Conservation (phyloP, 2,888 invertebrate species). For the Tipula confusa region DNA sequence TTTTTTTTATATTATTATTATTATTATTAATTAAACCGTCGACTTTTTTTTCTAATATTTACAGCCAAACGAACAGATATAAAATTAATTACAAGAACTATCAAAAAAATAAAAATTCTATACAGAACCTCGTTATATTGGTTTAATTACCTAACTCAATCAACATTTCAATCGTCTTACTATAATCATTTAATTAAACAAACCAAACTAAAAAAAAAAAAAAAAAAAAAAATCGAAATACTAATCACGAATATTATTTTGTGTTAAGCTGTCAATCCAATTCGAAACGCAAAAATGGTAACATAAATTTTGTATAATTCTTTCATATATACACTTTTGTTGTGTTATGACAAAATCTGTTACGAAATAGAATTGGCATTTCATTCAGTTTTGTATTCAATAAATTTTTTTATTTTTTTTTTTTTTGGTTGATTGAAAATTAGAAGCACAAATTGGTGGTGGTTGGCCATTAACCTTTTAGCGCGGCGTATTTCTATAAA, state of each 20-base stretch:
- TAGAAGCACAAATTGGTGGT: not conserved
- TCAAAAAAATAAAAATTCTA: not conserved
- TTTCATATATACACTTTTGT: not conserved
- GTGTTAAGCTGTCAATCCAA: not conserved
- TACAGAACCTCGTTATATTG: not conserved
- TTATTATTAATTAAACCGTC: not conserved
- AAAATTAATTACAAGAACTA: not conserved
- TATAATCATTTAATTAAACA: not conserved
- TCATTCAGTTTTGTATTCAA: not conserved
- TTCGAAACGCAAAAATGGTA: not conserved
- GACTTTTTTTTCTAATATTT: not conserved
- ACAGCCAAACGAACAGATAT: not conserved
- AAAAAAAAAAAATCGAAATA: too few species aligned
- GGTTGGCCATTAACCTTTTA: slow-evolving; percentile 12
- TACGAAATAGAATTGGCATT: not conserved
- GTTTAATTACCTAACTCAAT: slow-evolving; percentile 20
- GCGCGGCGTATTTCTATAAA: not conserved
- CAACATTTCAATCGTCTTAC: not conserved
- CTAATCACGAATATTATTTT: not conserved
- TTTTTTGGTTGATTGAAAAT: not conserved
- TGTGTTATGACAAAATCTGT: not conserved
- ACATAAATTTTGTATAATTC: not conserved
- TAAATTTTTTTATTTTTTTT: not conserved
- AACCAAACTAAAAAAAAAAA: not conserved
- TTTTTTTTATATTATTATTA: not conserved